These are phyloP conservation scores for Cuculus canorus DNA, from an alignment of 2,797 vertebrate genomes.

Conservation along the genomic window DNA sequence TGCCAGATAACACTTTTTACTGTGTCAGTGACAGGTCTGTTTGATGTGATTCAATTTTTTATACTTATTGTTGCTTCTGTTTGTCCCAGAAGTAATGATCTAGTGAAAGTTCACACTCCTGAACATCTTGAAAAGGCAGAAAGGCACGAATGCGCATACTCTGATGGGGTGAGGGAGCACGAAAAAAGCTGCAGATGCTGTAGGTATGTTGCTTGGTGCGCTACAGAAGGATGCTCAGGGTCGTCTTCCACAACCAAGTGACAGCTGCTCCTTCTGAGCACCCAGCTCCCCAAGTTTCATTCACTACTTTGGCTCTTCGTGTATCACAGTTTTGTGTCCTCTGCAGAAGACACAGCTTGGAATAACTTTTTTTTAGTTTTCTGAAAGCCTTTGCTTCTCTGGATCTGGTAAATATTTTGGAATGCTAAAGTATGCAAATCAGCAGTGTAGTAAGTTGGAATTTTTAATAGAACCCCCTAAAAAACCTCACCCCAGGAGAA, in stretches of 20 bases:
- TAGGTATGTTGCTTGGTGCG: accelerated
- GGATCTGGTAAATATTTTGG: neutral
- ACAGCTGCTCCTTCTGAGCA: neutral
- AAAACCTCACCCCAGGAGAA: neutral
- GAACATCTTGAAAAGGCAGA: neutral
- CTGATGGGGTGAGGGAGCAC: neutral
- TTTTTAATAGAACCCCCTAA: neutral
- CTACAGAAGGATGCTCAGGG: neutral
- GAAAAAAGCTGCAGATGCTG: neutral
- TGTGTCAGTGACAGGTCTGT: neutral
- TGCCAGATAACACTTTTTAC: neutral
- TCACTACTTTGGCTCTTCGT: neutral
- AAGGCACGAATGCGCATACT: neutral
- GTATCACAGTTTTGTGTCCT: neutral
- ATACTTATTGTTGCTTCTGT: neutral
- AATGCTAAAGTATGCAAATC: neutral
- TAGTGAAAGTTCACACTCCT: neutral
- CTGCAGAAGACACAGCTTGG: neutral
- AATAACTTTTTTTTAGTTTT: neutral
- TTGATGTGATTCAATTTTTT: neutral
- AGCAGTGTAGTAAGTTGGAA: neutral
- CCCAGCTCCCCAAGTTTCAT: neutral
- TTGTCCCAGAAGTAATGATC: neutral
- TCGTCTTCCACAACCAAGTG: neutral
- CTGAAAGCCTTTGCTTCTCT: neutral